Evolutionary conservation across 2,888 invertebrate species (phyloP).

Genomic region (Achlya flavicornis): DNA sequence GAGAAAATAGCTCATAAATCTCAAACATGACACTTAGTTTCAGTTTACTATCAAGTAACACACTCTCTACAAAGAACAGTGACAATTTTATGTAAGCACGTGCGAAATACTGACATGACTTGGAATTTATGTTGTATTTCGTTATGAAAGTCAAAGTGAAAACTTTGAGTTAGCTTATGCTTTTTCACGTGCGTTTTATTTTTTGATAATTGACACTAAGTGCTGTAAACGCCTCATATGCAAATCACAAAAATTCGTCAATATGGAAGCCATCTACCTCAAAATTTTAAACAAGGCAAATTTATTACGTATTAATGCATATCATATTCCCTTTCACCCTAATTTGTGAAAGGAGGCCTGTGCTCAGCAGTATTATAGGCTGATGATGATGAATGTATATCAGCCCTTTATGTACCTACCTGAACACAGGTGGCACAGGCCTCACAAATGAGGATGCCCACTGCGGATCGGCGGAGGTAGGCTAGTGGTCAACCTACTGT

Average conservation of each 20-base stretch:
- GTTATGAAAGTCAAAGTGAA: slow-evolving; percentile 7
- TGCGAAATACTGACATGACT: not conserved
- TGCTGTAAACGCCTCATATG: not conserved
- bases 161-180: not conserved
- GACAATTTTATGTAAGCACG: slow-evolving; percentile 7
- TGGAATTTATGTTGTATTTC: not conserved
- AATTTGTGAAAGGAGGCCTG: no score
- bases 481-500: no score
- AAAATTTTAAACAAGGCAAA: no score
- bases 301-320: no score
- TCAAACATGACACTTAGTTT: not conserved
- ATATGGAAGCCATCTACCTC: no score
- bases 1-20: not conserved
- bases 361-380: no score
- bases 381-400: no score
- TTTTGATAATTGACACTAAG: not conserved
- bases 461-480: no score
- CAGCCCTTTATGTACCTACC: no score
- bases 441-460: no score
- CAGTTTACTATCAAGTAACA: not conserved
- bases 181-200: not conserved
- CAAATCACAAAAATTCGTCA: not conserved
- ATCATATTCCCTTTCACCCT: no score
- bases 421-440: no score
- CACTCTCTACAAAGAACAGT: not conserved